Conservation (phyloP, 2,797 vertebrate species). For the Leptatherina wallacei region DNA sequence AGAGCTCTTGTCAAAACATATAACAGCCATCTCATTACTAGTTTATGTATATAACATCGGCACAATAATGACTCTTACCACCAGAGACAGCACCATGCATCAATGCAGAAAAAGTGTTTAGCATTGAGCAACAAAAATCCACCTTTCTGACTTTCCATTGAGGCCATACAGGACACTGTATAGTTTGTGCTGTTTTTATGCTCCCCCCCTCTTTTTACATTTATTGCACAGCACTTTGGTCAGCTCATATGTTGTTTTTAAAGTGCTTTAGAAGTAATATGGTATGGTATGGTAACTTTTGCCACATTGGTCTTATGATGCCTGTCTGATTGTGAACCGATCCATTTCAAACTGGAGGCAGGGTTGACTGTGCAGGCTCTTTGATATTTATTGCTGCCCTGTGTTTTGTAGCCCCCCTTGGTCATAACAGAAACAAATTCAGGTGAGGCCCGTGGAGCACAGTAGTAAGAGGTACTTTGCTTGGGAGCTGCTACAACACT, state of each 20-base stretch:
- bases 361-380: conserved; percentile 31
- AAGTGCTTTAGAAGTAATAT: no score
- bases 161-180: no score
- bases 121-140: neutral
- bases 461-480: conserved; percentile 66
- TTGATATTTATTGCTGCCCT: conserved; percentile 58
- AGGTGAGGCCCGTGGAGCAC: conserved; percentile 53
- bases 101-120: neutral
- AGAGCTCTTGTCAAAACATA: neutral
- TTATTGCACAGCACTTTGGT: no score
- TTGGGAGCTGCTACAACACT: conserved; percentile 64
- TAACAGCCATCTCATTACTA: neutral
- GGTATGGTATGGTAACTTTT: neutral
- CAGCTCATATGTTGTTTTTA: no score
- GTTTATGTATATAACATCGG: neutral
- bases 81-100: neutral
- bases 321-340: conserved; percentile 53
- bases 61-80: neutral
- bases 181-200: no score
- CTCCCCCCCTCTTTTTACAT: no score
- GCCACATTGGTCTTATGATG: conserved; percentile 18
- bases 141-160: no score
- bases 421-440: conserved; percentile 57
- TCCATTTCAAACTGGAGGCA: conserved; percentile 45
- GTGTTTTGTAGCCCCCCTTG: conserved; percentile 31